These are phyloP conservation scores for Carcharodon carcharias DNA, from an alignment of 2,797 vertebrate species.

Conservation along the genomic window DNA sequence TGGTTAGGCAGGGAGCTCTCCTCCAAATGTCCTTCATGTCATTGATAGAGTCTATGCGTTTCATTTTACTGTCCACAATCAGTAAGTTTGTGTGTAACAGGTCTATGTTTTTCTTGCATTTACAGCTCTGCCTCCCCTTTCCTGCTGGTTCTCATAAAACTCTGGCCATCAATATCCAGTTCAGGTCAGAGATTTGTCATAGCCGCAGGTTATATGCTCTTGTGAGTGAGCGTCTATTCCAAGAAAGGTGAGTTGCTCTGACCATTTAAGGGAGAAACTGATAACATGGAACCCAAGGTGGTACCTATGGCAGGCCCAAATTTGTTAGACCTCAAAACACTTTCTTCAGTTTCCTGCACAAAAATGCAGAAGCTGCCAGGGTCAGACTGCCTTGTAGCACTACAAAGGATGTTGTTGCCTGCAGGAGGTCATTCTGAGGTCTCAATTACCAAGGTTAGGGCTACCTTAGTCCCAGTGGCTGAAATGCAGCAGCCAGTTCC, in stretches of 20 bases:
- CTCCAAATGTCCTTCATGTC: too few species aligned
- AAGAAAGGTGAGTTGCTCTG: not conserved
- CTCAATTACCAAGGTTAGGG: not conserved
- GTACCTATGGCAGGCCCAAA: not conserved
- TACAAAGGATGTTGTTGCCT: not conserved
- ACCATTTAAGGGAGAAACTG: not conserved
- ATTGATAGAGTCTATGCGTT: too few species aligned
- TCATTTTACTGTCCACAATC: too few species aligned
- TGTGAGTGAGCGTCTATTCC: too few species aligned
- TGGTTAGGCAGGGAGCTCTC: too few species aligned
- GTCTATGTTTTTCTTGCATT: too few species aligned
- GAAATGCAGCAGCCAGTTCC: too few species aligned
- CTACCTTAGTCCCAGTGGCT: not conserved
- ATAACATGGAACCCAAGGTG: not conserved
- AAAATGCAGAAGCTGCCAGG: not conserved
- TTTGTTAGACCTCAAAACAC: not conserved
- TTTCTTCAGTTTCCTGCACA: not conserved
- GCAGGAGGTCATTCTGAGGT: too few species aligned
- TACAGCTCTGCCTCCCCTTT: too few species aligned
- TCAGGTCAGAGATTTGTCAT: not conserved
- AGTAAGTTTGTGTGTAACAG: too few species aligned
- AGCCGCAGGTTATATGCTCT: too few species aligned
- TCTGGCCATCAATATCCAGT: not conserved
- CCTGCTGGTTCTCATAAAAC: too few species aligned
- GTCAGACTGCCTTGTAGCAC: not conserved